Conservation (phyloP, 1,140 invertebrate genomes). For the Caenorhabditis remanei region DNA sequence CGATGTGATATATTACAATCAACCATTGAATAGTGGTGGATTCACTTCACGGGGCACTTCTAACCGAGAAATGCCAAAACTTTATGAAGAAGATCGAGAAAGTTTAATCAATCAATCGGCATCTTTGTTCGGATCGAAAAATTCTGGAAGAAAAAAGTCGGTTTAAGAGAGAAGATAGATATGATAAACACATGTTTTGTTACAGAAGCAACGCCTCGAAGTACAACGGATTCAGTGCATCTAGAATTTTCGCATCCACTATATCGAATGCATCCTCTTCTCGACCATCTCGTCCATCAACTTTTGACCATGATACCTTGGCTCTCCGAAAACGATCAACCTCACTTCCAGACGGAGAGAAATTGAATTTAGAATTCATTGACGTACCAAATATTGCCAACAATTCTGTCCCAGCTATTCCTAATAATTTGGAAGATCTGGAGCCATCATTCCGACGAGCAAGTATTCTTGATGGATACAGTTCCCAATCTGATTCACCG, state of each 20-base stretch:
- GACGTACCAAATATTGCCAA: slow-evolving; percentile 8
- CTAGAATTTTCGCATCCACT: slow-evolving; percentile 11
- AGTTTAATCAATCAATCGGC: slow-evolving; percentile 27
- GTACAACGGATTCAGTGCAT: slow-evolving; percentile 23
- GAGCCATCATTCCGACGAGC: slow-evolving; percentile 5
- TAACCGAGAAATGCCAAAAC: slow-evolving; percentile 32
- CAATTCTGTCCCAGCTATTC: slow-evolving; percentile 18
- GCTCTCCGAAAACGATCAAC: slow-evolving; percentile 57
- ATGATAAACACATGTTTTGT: not conserved
- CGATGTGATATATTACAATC: slow-evolving; percentile 21
- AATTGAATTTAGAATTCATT: slow-evolving; percentile 53
- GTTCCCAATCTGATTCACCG: slow-evolving; percentile 39
- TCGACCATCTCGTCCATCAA: not conserved
- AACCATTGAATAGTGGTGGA: slow-evolving; percentile 15
- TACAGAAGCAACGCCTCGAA: slow-evolving; percentile 24
- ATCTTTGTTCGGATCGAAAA: slow-evolving; percentile 6
- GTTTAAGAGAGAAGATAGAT: not conserved
- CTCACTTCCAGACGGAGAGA: slow-evolving; percentile 60
- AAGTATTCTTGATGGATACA: slow-evolving; percentile 1
- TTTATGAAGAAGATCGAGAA: slow-evolving; percentile 32
- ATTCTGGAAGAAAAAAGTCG: slow-evolving; percentile 7
- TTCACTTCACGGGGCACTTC: slow-evolving; percentile 35
- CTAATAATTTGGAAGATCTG: not conserved
- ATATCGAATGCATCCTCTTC: slow-evolving; percentile 9
- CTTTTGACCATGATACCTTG: not conserved